Evolutionary conservation across 2,797 vertebrate genomes (phyloP).

Genomic region (Pempheris klunzingeri): DNA sequence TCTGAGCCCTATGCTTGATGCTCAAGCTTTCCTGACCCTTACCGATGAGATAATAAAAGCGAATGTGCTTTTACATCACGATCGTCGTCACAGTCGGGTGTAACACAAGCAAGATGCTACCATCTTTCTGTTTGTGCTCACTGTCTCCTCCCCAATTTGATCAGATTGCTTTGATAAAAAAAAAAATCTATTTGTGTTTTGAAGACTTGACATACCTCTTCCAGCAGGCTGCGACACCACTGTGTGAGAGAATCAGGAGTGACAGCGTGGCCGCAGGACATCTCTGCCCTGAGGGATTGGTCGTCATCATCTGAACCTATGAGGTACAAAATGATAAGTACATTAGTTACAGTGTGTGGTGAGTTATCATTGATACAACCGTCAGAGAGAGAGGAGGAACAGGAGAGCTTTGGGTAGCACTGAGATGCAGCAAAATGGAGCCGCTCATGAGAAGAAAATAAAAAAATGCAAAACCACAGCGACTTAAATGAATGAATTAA

Average conservation of each 20-base stretch:
- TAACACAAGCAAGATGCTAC: not conserved
- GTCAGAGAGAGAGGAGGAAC: not conserved
- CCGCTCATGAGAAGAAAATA: too few relatives aligned
- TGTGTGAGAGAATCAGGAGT: slow-evolving; percentile 73
- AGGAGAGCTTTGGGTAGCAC: not conserved
- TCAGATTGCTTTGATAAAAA: not conserved
- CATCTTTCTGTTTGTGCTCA: not conserved
- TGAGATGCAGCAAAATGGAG: not conserved
- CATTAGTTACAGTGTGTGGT: not conserved
- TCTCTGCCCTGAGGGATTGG: slow-evolving; percentile 59
- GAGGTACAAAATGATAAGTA: not conserved
- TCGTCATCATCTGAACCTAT: slow-evolving; percentile 64
- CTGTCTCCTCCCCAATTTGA: not conserved
- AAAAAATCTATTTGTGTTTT: not conserved
- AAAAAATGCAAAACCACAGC: not conserved
- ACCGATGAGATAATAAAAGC: not conserved
- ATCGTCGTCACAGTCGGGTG: not conserved
- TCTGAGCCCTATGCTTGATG: not conserved
- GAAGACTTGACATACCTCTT: slow-evolving; percentile 56
- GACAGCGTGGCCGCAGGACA: slow-evolving; percentile 83
- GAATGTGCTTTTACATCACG: not conserved
- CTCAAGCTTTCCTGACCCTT: not conserved
- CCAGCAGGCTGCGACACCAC: slow-evolving; percentile 73
- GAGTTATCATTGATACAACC: not conserved
- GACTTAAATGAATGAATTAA: too few relatives aligned